Evolutionary conservation across 2,888 invertebrate species (phyloP).

Genomic region (Tetheella fluctuosa): DNA sequence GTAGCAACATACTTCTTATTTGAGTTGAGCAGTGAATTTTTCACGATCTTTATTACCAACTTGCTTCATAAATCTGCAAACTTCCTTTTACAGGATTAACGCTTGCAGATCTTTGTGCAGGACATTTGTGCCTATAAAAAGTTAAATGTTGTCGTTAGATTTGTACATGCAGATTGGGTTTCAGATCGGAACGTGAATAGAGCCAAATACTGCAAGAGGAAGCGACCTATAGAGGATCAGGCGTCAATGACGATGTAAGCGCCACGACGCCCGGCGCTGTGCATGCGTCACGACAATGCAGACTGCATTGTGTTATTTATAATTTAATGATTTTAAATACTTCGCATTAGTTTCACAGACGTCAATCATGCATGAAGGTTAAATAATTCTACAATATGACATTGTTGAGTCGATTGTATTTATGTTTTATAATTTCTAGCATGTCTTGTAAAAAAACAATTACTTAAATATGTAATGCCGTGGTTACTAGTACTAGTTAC

Average conservation of each 20-base stretch:
- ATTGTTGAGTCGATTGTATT: background rate
- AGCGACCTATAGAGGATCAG: conserved; percentile 34
- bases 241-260: conserved; percentile 18
- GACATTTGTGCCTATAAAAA: too few species aligned
- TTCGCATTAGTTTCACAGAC: background rate
- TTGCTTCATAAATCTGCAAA: too few species aligned
- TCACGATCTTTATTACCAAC: too few species aligned
- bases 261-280: conserved; percentile 12
- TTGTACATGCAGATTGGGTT: background rate
- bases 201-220: conserved; percentile 26
- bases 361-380: conserved; percentile 5
- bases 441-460: background rate
- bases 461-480: background rate
- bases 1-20: too few species aligned
- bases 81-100: too few species aligned
- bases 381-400: background rate
- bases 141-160: background rate
- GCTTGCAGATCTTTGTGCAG: too few species aligned
- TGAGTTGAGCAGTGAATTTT: too few species aligned
- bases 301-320: conserved; percentile 14
- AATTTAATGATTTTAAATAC: conserved; percentile 11
- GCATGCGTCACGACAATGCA: background rate
- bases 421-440: background rate
- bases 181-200: background rate
- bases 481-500: background rate